These are phyloP conservation scores for Galeopterus variegatus DNA, from an alignment of 2,113 vertebrate species.

Conservation along the genomic window DNA sequence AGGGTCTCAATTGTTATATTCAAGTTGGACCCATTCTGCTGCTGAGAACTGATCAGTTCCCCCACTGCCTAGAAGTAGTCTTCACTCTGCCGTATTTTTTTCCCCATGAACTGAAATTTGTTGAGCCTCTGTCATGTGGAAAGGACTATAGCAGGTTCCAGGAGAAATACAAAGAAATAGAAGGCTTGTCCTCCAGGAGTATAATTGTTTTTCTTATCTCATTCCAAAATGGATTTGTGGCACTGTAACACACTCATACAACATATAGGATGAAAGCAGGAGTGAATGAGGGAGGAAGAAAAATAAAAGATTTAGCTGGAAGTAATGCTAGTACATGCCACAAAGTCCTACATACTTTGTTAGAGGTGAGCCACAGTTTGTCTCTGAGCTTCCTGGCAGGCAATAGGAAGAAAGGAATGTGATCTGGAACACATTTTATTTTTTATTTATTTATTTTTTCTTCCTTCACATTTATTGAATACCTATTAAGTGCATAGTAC, in stretches of 20 bases:
- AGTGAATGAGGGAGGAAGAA: background rate
- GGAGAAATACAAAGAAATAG: background rate
- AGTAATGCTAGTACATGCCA: background rate
- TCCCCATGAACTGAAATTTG: background rate
- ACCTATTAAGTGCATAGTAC: too few species aligned
- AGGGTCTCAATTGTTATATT: background rate
- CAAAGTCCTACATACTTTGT: background rate
- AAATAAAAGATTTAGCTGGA: background rate
- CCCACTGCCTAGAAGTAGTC: rapidly evolving
- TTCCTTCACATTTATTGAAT: too few species aligned
- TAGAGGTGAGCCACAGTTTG: background rate
- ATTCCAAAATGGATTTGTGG: background rate
- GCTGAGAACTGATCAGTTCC: background rate
- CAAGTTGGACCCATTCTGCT: background rate
- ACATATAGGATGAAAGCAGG: background rate
- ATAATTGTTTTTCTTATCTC: background rate
- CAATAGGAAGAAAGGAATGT: background rate
- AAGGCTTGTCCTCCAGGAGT: background rate
- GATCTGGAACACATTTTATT: background rate
- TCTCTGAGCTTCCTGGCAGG: background rate
- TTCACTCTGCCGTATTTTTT: background rate
- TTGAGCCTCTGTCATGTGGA: background rate
- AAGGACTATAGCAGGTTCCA: background rate
- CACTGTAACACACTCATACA: background rate
- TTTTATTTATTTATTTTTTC: too few species aligned